phyloP scores from a whole-genome alignment of 2,888 invertebrate genomes.

The Agriopis marginaria region DNA sequence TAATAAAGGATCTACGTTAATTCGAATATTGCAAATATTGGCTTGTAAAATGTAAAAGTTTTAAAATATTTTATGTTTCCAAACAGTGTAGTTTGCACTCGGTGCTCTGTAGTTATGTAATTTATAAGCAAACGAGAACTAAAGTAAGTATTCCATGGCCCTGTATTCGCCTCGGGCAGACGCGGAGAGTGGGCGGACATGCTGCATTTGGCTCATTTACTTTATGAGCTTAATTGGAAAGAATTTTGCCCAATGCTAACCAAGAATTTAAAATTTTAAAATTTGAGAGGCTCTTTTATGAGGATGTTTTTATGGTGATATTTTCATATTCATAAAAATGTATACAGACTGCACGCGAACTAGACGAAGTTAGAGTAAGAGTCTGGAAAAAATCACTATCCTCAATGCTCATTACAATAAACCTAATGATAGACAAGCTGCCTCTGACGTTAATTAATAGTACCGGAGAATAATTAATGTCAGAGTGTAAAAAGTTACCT shows the following conservation, averaged over 20 bases:
- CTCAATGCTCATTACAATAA: conserved; percentile 46
- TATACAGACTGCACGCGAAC: too few species aligned
- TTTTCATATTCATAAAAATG: too few species aligned
- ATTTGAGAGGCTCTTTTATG: not conserved
- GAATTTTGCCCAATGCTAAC: conserved; percentile 43
- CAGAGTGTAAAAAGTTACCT: conserved; percentile 53
- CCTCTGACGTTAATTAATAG: conserved; percentile 39
- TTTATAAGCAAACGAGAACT: conserved; percentile 41
- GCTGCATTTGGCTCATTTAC: conserved; percentile 69
- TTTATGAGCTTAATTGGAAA: conserved; percentile 58
- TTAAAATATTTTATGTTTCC: not conserved
- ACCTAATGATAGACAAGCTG: conserved; percentile 29
- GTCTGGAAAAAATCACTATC: conserved; percentile 36
- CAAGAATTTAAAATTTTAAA: conserved; percentile 1
- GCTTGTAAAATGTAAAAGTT: not conserved
- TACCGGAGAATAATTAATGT: conserved; percentile 48
- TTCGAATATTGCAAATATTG: not conserved
- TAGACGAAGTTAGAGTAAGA: not conserved
- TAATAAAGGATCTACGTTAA: too few species aligned
- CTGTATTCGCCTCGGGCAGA: conserved; percentile 55
- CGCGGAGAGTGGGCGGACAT: conserved; percentile 64
- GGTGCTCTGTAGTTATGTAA: not conserved
- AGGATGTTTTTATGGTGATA: too few species aligned
- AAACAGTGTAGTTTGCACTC: not conserved
- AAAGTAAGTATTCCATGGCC: conserved; percentile 41